phyloP scores from a whole-genome alignment of 2,888 invertebrate genomes.

The Isoperla grammatica region DNA sequence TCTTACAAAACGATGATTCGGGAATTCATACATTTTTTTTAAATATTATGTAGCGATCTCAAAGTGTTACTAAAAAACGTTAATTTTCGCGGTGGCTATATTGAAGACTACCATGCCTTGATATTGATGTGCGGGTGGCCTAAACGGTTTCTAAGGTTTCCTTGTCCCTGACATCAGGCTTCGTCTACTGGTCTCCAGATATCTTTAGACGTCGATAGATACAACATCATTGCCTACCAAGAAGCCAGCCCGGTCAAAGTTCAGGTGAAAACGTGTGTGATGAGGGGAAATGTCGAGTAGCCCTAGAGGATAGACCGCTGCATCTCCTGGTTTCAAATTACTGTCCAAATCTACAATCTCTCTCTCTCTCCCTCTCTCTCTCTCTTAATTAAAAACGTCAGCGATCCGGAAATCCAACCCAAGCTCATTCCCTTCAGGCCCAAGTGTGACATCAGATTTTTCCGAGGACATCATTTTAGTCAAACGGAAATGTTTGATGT shows the following conservation, averaged over 20 bases:
- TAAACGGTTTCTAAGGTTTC: too few relatives aligned
- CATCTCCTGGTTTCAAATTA: constrained; percentile 20
- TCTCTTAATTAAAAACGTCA: constrained; percentile 23
- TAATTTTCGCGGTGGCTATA: too few relatives aligned
- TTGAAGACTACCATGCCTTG: too few relatives aligned
- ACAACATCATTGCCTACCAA: too few relatives aligned
- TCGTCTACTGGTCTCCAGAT: too few relatives aligned
- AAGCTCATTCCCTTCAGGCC: not conserved
- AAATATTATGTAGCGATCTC: too few relatives aligned
- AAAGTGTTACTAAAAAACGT: too few relatives aligned
- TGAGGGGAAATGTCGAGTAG: not conserved
- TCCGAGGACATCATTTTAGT: constrained; percentile 7
- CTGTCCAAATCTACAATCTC: constrained; percentile 21
- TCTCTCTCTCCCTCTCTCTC: constrained; percentile 1
- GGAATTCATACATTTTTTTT: too few relatives aligned
- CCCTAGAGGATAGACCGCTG: not conserved
- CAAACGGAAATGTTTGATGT: constrained; percentile 12
- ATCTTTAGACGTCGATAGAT: too few relatives aligned
- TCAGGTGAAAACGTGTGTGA: constrained; percentile 10
- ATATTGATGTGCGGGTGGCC: too few relatives aligned
- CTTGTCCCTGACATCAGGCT: too few relatives aligned
- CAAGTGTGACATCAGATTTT: constrained; percentile 9
- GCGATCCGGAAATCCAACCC: constrained; percentile 20
- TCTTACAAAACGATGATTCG: too few relatives aligned
- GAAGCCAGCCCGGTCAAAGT: not conserved